Evolutionary conservation across 2,888 invertebrate species (phyloP).

Genomic region (Dastarcus helophoroides): DNA sequence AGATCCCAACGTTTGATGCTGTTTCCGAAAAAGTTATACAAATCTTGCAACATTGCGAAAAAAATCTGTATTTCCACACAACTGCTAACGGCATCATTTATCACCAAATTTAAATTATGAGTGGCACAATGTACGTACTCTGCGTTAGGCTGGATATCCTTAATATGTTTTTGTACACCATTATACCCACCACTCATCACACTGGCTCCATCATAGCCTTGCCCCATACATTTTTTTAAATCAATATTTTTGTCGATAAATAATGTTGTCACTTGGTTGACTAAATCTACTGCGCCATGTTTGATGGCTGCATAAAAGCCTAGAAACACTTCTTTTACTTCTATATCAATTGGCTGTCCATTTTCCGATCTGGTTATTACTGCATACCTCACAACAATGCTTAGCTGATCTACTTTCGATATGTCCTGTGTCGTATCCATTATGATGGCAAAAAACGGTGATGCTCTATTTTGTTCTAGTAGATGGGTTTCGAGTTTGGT

Average conservation of each 20-base stretch:
- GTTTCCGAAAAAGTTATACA: slow-evolving; percentile 19
- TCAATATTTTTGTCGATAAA: slow-evolving; percentile 16
- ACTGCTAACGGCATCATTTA: too few relatives aligned
- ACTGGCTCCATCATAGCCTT: slow-evolving; percentile 25
- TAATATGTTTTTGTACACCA: too few relatives aligned
- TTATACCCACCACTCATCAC: slow-evolving; percentile 23
- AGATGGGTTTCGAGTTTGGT: too few relatives aligned
- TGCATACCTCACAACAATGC: slow-evolving; percentile 16
- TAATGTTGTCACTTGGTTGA: slow-evolving; percentile 18
- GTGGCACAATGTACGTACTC: slow-evolving; percentile 17
- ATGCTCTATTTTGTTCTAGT: too few relatives aligned
- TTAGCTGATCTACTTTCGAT: slow-evolving; percentile 24
- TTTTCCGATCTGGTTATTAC: slow-evolving; percentile 10
- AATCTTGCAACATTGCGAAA: slow-evolving; percentile 16
- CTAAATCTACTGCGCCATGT: slow-evolving; percentile 20
- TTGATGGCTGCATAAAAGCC: slow-evolving; percentile 17
- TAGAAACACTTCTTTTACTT: slow-evolving; percentile 20
- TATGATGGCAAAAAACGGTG: slow-evolving; percentile 5
- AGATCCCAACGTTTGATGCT: slow-evolving; percentile 22
- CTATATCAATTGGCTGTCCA: slow-evolving; percentile 15
- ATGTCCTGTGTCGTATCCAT: slow-evolving; percentile 10
- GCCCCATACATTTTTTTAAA: slow-evolving; percentile 15
- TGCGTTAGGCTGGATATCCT: too few relatives aligned
- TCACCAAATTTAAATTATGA: slow-evolving; percentile 19
- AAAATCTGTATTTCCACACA: slow-evolving; percentile 14